These are phyloP conservation scores for Brachionus asplanchnoidis DNA, from an alignment of 1,140 invertebrate species.

Conservation along the genomic window DNA sequence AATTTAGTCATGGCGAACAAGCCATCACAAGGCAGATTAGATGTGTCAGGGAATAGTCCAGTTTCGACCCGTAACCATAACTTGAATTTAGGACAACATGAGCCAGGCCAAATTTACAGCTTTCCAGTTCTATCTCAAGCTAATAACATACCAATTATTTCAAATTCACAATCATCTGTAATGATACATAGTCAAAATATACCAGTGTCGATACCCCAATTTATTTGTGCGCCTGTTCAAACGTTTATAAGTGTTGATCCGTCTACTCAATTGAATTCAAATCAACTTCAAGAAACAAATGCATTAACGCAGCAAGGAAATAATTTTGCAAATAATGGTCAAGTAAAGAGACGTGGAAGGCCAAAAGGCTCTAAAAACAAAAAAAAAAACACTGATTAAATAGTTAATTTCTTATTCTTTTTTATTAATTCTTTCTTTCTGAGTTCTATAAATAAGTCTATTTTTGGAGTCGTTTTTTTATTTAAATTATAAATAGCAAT, in stretches of 20 bases:
- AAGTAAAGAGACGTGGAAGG: not conserved
- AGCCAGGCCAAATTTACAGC: not conserved
- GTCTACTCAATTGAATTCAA: not conserved
- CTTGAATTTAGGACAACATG: not conserved
- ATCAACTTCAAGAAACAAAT: not conserved
- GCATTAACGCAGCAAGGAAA: not conserved
- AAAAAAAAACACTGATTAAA: not conserved
- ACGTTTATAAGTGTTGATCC: not conserved
- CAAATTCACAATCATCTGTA: not conserved
- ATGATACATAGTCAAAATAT: not conserved
- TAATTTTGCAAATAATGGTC: not conserved
- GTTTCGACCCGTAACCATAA: not conserved
- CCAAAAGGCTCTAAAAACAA: not conserved
- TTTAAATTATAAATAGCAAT: not conserved
- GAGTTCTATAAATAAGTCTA: not conserved
- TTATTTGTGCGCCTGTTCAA: not conserved
- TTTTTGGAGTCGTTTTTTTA: not conserved
- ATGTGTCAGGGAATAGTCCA: not conserved
- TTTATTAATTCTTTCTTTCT: not conserved
- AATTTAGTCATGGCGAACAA: not conserved
- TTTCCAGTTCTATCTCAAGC: not conserved
- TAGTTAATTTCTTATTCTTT: not conserved
- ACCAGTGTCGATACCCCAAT: not conserved
- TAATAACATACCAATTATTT: not conserved
- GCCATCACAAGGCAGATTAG: not conserved